Evolutionary conservation across 2,888 invertebrate genomes (phyloP), one percentile per base, ranked within the genome.

Genomic region (Tortricodes alternella): DNA sequence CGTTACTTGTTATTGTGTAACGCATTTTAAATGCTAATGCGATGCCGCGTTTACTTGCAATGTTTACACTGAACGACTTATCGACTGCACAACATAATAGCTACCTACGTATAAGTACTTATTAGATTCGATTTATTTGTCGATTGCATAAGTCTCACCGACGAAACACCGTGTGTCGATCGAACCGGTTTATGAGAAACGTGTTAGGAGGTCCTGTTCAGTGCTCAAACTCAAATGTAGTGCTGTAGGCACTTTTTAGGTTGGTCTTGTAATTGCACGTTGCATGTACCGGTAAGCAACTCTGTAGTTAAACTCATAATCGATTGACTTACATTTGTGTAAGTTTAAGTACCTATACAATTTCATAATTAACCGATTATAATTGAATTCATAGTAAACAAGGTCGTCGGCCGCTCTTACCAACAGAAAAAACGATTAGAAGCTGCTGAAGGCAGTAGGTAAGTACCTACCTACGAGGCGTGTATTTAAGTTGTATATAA

Each of bases 121-220:
- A n/a, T n/a, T 63, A 68, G 66, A 73, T 74, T 76, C 71, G 70
- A 69, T 79, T 71, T 76, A 80, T 84, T 78, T 82, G 78, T 77
- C 74, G 77, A 83, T 89, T 89, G 84, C 88, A 85, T 89, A 87
- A 87, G 83, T 78, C 73, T 72, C 77, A 68, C 65, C 70, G 70
- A 68, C 70, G 70, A 71, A 76, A 72, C 74, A 74, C 65, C 79
- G 76, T 78, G 74, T 78, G 78, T 74, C 73, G 71, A 73, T 62
- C 78, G 78, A 85, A 89, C 89, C 89, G 89, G 89, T 90, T 89
- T 83, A 66, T 62, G 74, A 76, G 80, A 85, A 88, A 87, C 89
- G 83, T 86, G 88, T 89, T 86, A 87, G 86, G 85, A 84, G 86
- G 86, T 85, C 85, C 78, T 83, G 79, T 67, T 76, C 73, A 71